Base-by-base conservation (phyloP, 2,113 vertebrate genomes). In the Pelvicachromis taeniatus region DNA sequence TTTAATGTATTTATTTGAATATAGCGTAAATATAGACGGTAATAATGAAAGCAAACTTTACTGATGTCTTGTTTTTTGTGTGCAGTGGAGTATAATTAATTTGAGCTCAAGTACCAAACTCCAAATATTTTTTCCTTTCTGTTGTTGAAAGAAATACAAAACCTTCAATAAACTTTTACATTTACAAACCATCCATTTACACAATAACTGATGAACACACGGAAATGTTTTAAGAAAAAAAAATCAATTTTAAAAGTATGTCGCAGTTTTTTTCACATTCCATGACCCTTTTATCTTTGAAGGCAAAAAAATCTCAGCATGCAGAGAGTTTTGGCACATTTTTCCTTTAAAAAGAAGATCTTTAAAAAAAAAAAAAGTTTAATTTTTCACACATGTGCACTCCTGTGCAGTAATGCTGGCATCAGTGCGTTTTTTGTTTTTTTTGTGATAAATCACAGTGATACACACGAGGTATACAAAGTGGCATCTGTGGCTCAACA, bases 381-480 rank as follows among this genome's bases (percentile, higher is more conserved):
- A 5, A 54, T 11, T 21, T 54, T 48, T 14, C 4, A 1, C 19
- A 29, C 9, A 0, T 50, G 40, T 19, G 19, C 4, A 50, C 42
- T 50, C 9, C 68, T 50, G 42, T 50, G 23, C 16, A 12, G 16
- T 50, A 70, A 70, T 48, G 21, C 65, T 70, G 65, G 14, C 65
- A 48, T 70, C 21, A 0, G 40, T 17, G 21, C 3, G 5, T 73
- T 29, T 68, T 26, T 26, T n/a, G n/a, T n/a, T 26, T 26, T 29
- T 63, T 38, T 21, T 0, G 4, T 48, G 42, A 19, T 29, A 48
- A 29, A 73, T 73, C 42, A 73, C 23, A 48, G 21, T 48, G 42
- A 48, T 29, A 19, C 21, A 26, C 40, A 73, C 3, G 2, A 73
- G 23, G 68, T 73, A 4, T 1, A 48, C 23, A 48, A 29, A 8